Conservation (phyloP, 2,888 invertebrate species). For the Nomada ruficornis region DNA sequence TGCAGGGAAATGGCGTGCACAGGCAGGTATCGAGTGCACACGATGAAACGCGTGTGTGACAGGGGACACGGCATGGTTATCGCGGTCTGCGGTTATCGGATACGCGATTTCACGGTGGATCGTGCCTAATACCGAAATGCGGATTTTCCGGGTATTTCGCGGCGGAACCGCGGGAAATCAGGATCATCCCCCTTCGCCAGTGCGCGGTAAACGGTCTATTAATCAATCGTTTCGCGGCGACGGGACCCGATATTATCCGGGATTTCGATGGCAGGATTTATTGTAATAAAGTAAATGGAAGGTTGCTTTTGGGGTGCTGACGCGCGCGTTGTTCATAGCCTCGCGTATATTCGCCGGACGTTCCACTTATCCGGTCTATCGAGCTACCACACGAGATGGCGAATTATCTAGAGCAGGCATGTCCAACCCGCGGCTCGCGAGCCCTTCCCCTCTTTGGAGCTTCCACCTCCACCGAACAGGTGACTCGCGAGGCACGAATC, state of each 20-base stretch:
- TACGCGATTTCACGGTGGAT: conserved; percentile 62
- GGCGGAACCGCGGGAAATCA: conserved; percentile 52
- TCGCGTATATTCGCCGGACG: background rate
- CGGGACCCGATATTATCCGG: conserved; percentile 17
- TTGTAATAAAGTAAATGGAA: conserved; percentile 13
- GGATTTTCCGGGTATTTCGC: conserved; percentile 65
- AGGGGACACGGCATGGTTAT: conserved; percentile 52
- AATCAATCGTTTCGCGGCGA: conserved; percentile 53
- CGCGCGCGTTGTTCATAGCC: no score
- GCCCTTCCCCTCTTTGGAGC: no score
- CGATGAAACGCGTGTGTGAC: conserved; percentile 32
- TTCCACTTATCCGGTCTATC: background rate
- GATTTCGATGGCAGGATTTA: conserved; percentile 17
- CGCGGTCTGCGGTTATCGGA: conserved; percentile 66
- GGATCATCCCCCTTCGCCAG: conserved; percentile 32
- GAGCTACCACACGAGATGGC: background rate
- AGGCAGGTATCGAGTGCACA: background rate
- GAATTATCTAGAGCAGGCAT: conserved; percentile 28
- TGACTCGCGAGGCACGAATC: no score
- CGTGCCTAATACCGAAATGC: conserved; percentile 57
- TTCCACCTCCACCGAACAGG: no score
- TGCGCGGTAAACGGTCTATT: conserved; percentile 47
- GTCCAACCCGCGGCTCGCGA: no score
- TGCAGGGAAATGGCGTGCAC: conserved; percentile 6
- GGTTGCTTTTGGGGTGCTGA: no score